phyloP scores from a whole-genome alignment of 2,888 invertebrate genomes.

The Pilophorus perplexus region DNA sequence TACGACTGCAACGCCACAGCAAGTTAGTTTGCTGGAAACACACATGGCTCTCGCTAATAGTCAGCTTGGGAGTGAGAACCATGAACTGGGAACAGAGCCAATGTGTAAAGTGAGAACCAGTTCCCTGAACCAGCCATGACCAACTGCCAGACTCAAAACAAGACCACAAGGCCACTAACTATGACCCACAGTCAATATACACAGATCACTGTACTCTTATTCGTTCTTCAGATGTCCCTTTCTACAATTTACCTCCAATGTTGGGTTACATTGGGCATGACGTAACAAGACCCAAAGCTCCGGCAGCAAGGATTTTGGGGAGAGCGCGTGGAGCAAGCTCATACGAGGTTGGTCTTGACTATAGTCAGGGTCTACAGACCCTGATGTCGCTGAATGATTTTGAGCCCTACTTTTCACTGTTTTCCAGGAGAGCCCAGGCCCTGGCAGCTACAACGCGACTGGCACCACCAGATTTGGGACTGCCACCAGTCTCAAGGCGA shows the following conservation, averaged over 20 bases:
- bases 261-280: slow-evolving; percentile 22
- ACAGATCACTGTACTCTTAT: no score
- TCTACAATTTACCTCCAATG: slow-evolving; percentile 30
- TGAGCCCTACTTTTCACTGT: no score
- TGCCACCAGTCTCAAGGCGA: neutral
- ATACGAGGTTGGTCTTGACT: slow-evolving; percentile 3
- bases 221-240: slow-evolving; percentile 31
- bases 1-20: slow-evolving; percentile 20
- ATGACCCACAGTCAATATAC: no score
- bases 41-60: neutral
- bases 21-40: neutral
- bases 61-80: no score
- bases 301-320: slow-evolving; percentile 11
- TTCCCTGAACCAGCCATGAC: no score
- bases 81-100: no score
- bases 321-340: neutral
- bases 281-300: slow-evolving; percentile 22
- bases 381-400: no score
- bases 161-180: no score
- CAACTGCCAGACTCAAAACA: no score
- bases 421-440: slow-evolving; percentile 28
- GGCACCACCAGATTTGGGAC: slow-evolving; percentile 21
- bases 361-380: no score
- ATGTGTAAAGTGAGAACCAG: no score
- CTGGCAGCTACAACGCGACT: slow-evolving; percentile 11